Evolutionary conservation across 1,140 invertebrate genomes (phyloP), one percentile per base, ranked within the genome.

Genomic region (Melanaphis sacchari): DNA sequence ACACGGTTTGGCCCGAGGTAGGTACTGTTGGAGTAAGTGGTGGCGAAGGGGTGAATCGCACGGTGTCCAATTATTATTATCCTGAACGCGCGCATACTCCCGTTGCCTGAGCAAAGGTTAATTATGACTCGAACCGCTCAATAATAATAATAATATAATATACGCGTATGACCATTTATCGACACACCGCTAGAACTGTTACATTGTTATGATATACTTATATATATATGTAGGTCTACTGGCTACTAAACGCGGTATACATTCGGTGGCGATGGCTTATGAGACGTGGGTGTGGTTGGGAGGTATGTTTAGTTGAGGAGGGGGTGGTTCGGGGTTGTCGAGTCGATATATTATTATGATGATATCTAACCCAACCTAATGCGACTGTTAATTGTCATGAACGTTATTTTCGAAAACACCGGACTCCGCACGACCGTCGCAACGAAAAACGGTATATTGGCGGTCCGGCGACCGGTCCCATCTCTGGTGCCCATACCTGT

Each of bases 1-100:
- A 89, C 8, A 11, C 43, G n/a, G 43, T 52, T 89, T 38, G 2
- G n/a, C 46, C 46, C 46, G n/a, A n/a, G 46, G 85, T 46, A 2
- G 26, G 41, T 87, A 21, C 6, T n/a, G 8, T 3, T 21, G 31
- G 2, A 31, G 31, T 31, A 18, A 21, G 43, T 3, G 43, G 40
- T 2, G 40, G 38, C 5, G 36, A 15, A 26, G 2, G 59, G 40
- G 31, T 26, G 26, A 31, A 31, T n/a, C 41, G 31, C 85, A 2
- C 31, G 18, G 18, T n/a, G 85, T 52, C 46, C 87, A 89, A 89
- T 89, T 89, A 38, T 38, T 82, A 81, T 81, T 59, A 38, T 82
- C 36, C 36, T 82, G 38, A 82, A 82, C 18, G 76, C 36, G 22
- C 36, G 18, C 36, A 2, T 82, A 26, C 82, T 84, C 3, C 41